Evolutionary conservation across 2,888 invertebrate genomes (phyloP).

Genomic region (Leptopilina myrica): DNA sequence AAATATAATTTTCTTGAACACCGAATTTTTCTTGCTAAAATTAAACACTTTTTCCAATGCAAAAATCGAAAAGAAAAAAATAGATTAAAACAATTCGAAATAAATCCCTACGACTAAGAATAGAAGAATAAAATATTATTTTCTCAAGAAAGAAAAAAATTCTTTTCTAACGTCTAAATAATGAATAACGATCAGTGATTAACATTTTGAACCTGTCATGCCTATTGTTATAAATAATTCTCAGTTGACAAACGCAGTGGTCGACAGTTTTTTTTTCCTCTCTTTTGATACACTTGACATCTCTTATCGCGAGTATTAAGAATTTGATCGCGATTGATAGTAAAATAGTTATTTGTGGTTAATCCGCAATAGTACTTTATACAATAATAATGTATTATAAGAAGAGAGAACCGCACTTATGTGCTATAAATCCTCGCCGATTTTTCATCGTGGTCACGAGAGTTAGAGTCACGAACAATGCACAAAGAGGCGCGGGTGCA

Average conservation of each 20-base stretch:
- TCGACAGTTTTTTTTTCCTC: conserved; percentile 20
- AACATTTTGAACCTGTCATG: not conserved
- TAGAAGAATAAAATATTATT: no score
- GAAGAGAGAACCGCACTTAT: conserved; percentile 54
- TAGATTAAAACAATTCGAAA: no score
- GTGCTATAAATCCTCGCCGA: conserved; percentile 55
- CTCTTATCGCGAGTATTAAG: conserved; percentile 45
- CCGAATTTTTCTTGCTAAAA: no score
- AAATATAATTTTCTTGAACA: no score
- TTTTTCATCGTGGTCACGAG: conserved; percentile 59
- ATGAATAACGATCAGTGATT: not conserved
- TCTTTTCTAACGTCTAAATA: no score
- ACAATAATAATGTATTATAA: conserved; percentile 48
- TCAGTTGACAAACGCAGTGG: no score
- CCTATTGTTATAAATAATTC: not conserved
- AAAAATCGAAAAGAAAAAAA: no score
- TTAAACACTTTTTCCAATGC: no score
- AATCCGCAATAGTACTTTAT: conserved; percentile 50
- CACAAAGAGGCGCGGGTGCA: conserved; percentile 56
- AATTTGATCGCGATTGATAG: conserved; percentile 30
- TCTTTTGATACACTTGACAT: conserved; percentile 53
- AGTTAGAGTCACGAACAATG: conserved; percentile 63
- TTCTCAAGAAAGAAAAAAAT: no score
- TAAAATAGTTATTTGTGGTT: conserved; percentile 43
- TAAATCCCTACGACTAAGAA: no score